phyloP scores from a whole-genome alignment of 2,797 vertebrate genomes.

The Chelmon rostratus region DNA sequence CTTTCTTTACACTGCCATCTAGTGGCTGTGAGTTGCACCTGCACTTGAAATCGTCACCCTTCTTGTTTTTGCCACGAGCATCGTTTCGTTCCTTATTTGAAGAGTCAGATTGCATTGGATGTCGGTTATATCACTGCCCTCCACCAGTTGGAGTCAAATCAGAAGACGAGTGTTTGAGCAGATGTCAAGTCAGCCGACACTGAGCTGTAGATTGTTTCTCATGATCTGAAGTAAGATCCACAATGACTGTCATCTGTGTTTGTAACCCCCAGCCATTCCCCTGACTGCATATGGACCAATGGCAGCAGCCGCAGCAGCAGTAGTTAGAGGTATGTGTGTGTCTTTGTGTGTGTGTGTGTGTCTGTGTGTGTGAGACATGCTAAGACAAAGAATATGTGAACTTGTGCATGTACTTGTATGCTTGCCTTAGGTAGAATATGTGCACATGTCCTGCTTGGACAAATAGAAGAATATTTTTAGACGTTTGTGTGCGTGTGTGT shows the following conservation, averaged over 20 bases:
- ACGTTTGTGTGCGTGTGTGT: slow-evolving; percentile 28
- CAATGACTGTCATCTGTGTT: slow-evolving; percentile 36
- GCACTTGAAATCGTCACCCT: background rate
- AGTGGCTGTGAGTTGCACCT: slow-evolving; percentile 31
- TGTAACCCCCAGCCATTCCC: slow-evolving; percentile 90
- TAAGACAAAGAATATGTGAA: slow-evolving; percentile 24
- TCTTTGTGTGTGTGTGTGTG: slow-evolving; percentile 31
- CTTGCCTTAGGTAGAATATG: slow-evolving; percentile 39
- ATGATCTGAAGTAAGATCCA: slow-evolving; percentile 31
- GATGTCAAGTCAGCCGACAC: slow-evolving; percentile 50
- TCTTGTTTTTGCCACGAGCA: background rate
- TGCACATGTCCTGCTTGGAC: slow-evolving; percentile 50
- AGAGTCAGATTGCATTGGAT: slow-evolving; percentile 17
- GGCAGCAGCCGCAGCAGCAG: slow-evolving; percentile 93
- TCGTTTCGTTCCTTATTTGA: slow-evolving; percentile 11
- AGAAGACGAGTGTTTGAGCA: slow-evolving; percentile 62
- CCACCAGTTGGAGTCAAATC: slow-evolving; percentile 44
- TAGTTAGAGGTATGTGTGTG: slow-evolving; percentile 90
- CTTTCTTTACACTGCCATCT: slow-evolving; percentile 47
- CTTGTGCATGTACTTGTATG: slow-evolving; percentile 28
- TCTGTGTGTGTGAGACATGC: background rate
- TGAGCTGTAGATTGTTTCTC: slow-evolving; percentile 52
- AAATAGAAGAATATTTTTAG: slow-evolving; percentile 76
- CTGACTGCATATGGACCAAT: slow-evolving; percentile 97
- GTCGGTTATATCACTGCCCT: background rate